Conservation (phyloP, 1,140 invertebrate species). For the Orius laevigatus region DNA sequence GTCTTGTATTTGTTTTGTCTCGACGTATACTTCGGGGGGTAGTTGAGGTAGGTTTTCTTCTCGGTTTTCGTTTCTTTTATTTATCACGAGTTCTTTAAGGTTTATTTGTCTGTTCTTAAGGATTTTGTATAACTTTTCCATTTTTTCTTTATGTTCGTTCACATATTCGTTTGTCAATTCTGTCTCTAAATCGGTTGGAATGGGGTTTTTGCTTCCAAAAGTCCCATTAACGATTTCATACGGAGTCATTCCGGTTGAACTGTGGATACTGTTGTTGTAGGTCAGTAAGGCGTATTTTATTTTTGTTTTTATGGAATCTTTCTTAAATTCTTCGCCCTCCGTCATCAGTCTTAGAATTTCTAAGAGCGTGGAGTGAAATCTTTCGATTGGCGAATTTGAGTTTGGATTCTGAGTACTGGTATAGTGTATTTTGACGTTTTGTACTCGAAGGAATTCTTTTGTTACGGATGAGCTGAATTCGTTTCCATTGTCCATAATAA, state of each 20-base stretch:
- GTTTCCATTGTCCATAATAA: background rate
- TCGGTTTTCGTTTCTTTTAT: background rate
- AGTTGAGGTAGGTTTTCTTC: background rate
- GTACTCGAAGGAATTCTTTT: background rate
- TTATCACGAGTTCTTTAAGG: background rate
- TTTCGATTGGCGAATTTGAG: slow-evolving; percentile 20
- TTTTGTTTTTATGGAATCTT: slow-evolving; percentile 13
- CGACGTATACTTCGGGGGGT: background rate
- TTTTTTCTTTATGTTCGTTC: slow-evolving; percentile 4
- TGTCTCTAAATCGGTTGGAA: background rate
- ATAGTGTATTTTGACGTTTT: background rate
- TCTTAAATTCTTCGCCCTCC: slow-evolving; percentile 8
- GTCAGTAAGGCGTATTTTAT: slow-evolving; percentile 15
- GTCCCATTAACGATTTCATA: slow-evolving; percentile 4
- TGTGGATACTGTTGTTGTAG: slow-evolving; percentile 21
- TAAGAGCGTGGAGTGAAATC: slow-evolving; percentile 20
- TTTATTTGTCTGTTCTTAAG: background rate
- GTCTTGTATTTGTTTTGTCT: background rate
- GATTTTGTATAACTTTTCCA: slow-evolving; percentile 5
- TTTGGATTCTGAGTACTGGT: background rate
- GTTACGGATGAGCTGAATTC: background rate
- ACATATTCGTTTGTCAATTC: background rate
- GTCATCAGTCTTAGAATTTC: slow-evolving; percentile 20
- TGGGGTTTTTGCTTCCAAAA: background rate
- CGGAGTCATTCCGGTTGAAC: slow-evolving; percentile 13